Percentiles rank a stretch among this genome's conserved stretches.
These are phyloP conservation scores for Chydorus sphaericus DNA, from an alignment of 2,888 invertebrate species.

Conservation along the genomic window DNA sequence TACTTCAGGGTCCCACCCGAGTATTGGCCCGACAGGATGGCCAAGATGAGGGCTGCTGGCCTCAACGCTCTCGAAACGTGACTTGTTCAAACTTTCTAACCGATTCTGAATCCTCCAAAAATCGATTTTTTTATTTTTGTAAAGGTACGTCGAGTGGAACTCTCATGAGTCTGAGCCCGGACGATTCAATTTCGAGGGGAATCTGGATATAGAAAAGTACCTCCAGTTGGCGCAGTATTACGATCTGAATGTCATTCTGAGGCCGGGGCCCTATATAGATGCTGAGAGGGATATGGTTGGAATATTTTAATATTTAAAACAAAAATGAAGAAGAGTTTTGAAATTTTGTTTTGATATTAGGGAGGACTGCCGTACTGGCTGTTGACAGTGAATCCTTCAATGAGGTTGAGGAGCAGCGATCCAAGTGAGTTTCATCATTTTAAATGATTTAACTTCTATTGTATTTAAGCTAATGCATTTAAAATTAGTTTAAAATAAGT, in stretches of 20 bases:
- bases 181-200: slow-evolving; percentile 52
- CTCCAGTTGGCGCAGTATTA: slow-evolving; percentile 56
- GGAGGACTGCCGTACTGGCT: slow-evolving; percentile 70
- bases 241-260: slow-evolving; percentile 59
- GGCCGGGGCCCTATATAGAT: slow-evolving; percentile 84
- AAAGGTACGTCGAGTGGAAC: slow-evolving; percentile 78
- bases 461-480: no score
- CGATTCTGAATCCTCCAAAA: no score
- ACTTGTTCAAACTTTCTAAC: not conserved
- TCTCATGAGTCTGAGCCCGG: slow-evolving; percentile 64
- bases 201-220: slow-evolving; percentile 45
- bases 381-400: slow-evolving; percentile 43
- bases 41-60: slow-evolving; percentile 64
- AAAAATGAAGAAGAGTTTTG: no score
- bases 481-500: no score
- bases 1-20: slow-evolving; percentile 66
- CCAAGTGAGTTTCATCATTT: slow-evolving; percentile 41
- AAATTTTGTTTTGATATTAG: slow-evolving; percentile 31
- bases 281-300: slow-evolving; percentile 69
- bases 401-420: slow-evolving; percentile 48
- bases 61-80: slow-evolving; percentile 75
- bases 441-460: no score
- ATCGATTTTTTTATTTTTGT: not conserved
- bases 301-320: no score
- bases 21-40: slow-evolving; percentile 64